Evolutionary conservation across 2,797 vertebrate species (phyloP), one percentile per base, ranked within the genome.

Genomic region (Peromyscus melanophrys): DNA sequence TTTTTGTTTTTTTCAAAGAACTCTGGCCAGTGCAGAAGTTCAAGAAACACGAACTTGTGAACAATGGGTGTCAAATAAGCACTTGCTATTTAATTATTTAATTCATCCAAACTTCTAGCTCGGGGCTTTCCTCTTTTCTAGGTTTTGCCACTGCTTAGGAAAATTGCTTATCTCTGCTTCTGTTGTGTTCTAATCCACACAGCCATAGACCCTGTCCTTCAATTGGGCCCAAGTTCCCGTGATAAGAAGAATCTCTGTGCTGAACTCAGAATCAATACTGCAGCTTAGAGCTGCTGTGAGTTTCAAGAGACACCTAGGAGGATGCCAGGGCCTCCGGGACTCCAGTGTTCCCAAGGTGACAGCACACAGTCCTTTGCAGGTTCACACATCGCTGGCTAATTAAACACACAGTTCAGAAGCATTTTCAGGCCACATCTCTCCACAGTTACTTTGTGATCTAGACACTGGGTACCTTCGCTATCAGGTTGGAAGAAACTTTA

Each of bases 331-430:
- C 25, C 31, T 67, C 81, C 86, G 84, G 87, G 23, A 89, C 57
- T 27, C 19, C 17, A 16, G 1, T 81, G 25, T 61, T 31, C 43
- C 85, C 87, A 76, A 89, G 27, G 14, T 83, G 67, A 31, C 10
- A 87, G 63, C 59, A 82, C 81, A 63, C 81, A 59, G 49, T 86
- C 95, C 82, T 89, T 91, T 65, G 63, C 63, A 91, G 85, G 78
- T 93, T 87, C 16, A 76, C 16, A 40, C 19, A 55, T 31, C 73
- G 29, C n/a, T 94, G 91, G 91, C 75, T 91, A 82, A 57, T 96
- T 87, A 86, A 90, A 86, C 67, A 78, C 43, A 16, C 82, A 75
- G 59, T 71, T 81, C 25, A 76, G 82, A 86, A 87, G 55, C 75
- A 46, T 86, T 96, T 93, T 77, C 76, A 25, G 37, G 25, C 23